phyloP scores from a whole-genome alignment of 2,797 vertebrate species.

The Silurus lanzhouensis region DNA sequence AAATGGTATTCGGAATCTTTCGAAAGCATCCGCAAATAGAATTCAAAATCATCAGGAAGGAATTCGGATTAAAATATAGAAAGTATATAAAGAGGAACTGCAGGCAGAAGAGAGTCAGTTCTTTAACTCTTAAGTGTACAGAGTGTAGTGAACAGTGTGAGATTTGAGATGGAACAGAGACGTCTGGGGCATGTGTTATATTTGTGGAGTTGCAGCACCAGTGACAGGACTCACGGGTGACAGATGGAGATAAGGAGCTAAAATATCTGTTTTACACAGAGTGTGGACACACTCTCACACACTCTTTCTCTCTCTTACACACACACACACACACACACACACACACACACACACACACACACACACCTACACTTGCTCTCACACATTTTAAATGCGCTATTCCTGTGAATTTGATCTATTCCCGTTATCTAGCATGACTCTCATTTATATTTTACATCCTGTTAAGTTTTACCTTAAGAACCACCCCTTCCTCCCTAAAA shows the following conservation, averaged over 20 bases:
- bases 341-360: conserved; percentile 13
- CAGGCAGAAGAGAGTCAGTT: too few relatives aligned
- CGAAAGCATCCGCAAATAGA: too few relatives aligned
- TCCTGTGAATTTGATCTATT: background rate
- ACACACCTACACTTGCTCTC: background rate
- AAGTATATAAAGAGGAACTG: background rate
- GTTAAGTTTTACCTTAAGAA: background rate
- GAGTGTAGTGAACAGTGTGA: background rate
- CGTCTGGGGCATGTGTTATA: background rate
- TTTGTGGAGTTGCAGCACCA: background rate
- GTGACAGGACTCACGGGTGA: conserved; percentile 2
- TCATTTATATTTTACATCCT: background rate
- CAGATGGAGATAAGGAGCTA: background rate
- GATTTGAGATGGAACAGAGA: background rate
- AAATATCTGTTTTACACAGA: conserved; percentile 2
- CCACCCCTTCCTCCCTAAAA: too few relatives aligned
- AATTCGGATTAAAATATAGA: background rate
- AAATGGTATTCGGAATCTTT: too few relatives aligned
- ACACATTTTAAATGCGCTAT: background rate
- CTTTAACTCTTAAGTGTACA: background rate
- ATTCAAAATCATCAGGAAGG: background rate
- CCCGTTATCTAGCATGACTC: background rate
- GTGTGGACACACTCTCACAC: background rate
- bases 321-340: background rate
- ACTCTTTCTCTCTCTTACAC: background rate